Percentiles rank a stretch among this genome's conserved stretches.
These are phyloP conservation scores for Ryuthela nishihirai DNA, from an alignment of 2,888 invertebrate species.

Conservation along the genomic window DNA sequence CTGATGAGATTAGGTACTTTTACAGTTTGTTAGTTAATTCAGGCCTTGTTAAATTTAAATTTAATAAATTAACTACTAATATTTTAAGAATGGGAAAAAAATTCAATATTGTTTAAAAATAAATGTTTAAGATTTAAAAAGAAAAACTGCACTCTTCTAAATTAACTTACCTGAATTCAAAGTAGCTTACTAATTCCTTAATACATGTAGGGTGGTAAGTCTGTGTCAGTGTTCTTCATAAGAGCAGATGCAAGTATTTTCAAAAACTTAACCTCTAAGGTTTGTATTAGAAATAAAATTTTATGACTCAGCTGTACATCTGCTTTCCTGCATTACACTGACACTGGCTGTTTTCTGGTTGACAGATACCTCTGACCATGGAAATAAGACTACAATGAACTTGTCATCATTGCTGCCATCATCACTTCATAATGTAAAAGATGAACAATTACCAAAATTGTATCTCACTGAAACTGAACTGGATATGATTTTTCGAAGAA, in stretches of 20 bases:
- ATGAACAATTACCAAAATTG: too few relatives aligned
- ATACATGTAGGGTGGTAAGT: slow-evolving; percentile 13
- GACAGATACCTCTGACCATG: slow-evolving; percentile 31
- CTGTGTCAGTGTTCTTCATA: slow-evolving; percentile 34
- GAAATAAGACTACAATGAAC: too few relatives aligned
- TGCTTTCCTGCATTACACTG: slow-evolving; percentile 33
- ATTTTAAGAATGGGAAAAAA: too few relatives aligned
- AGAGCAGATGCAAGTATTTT: slow-evolving; percentile 26
- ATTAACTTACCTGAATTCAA: too few relatives aligned
- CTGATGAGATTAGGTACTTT: too few relatives aligned
- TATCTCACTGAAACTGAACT: slow-evolving; percentile 23
- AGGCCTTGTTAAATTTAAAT: too few relatives aligned
- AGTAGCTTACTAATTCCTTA: background rate
- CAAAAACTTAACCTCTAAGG: slow-evolving; percentile 6
- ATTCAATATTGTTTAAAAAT: too few relatives aligned
- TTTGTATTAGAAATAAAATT: slow-evolving; percentile 15
- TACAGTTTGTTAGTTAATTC: too few relatives aligned
- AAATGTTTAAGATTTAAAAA: too few relatives aligned
- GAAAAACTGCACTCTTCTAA: too few relatives aligned
- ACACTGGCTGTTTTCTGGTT: slow-evolving; percentile 35
- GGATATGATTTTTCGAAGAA: slow-evolving; percentile 18
- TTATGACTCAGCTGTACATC: slow-evolving; percentile 22
- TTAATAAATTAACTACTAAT: too few relatives aligned
- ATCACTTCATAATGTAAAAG: too few relatives aligned
- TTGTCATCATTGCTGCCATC: slow-evolving; percentile 3